Base-by-base conservation (phyloP, 1,140 invertebrate species). In the Protaetia brevitarsis region DNA sequence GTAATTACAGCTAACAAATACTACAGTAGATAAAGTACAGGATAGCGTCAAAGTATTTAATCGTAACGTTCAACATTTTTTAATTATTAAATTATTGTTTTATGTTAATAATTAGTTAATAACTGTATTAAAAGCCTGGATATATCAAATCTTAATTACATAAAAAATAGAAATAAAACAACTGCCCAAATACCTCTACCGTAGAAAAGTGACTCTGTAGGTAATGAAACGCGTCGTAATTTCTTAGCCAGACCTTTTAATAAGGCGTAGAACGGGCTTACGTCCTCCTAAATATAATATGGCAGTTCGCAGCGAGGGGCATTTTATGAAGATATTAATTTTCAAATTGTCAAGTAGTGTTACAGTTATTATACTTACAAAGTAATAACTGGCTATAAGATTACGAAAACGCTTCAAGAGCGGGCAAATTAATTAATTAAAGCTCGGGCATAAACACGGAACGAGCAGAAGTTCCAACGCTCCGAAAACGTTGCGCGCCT, bases 371-470 rank as follows among this genome's bases (percentile, higher is more conserved):
- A 75, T 75, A 74, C 74, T 74, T 75, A 75, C 72, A 75, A 74
- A 73, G 74, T 73, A 75, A 75, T 75, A 75, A 74, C 73, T 71
- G 74, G 68, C 72, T 74, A 69, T 72, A 73, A 74, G 73, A 75
- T 76, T 76, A 72, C 68, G 65, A 73, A 77, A 76, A 73, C 66
- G 69, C 72, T 71, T 66, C 67, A 69, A 69, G 69, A 71, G 67
- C 69, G 72, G 67, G 69, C 71, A 74, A 77, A 77, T 77, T 77
- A 77, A 77, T 77, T 77, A 77, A 77, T 77, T 76, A 77, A 77
- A 77, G 41, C 41, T 75, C 73, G 73, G 71, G 72, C 74, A 76
- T 77, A 77, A 77, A 77, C 73, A 76, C 70, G 72, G 68, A 73
- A 71, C 73, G 73, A 69, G 64, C 72, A 19, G 41, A 51, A 51